phyloP scores from a whole-genome alignment of 2,888 invertebrate genomes.

The Agrochola macilenta region DNA sequence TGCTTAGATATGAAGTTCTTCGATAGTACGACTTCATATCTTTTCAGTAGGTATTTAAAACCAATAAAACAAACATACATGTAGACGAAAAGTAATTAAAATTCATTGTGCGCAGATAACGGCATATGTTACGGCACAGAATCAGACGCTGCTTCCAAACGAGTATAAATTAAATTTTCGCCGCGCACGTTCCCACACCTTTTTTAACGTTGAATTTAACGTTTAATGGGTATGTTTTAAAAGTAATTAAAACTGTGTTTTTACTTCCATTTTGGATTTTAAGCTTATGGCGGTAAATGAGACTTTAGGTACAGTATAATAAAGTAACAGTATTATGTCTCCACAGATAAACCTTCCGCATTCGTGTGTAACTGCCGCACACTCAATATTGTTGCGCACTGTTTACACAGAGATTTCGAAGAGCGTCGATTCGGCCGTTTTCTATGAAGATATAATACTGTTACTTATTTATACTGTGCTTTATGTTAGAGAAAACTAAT shows the following conservation, averaged over 20 bases:
- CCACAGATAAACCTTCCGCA: too few species aligned
- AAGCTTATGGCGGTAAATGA: too few species aligned
- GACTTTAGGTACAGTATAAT: neutral
- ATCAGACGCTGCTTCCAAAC: constrained; percentile 24
- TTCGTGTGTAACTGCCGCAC: too few species aligned
- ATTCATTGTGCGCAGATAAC: constrained; percentile 16
- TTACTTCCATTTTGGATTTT: neutral
- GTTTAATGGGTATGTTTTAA: constrained; percentile 12
- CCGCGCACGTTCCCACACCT: constrained; percentile 23
- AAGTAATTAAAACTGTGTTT: constrained; percentile 27
- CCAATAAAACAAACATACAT: neutral
- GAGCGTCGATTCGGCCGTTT: too few species aligned
- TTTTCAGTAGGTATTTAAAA: constrained; percentile 1
- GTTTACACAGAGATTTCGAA: too few species aligned
- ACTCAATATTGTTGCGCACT: too few species aligned
- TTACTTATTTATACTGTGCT: too few species aligned
- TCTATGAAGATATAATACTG: too few species aligned
- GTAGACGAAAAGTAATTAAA: constrained; percentile 39
- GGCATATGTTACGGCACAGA: constrained; percentile 4
- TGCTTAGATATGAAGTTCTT: too few species aligned
- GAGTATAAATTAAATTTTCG: constrained; percentile 48
- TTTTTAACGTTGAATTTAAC: constrained; percentile 17
- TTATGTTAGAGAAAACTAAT: too few species aligned
- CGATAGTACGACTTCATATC: too few species aligned
- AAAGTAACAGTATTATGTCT: too few species aligned